phyloP scores from a whole-genome alignment of 2,797 vertebrate species.

The Acipenser oxyrinchus region DNA sequence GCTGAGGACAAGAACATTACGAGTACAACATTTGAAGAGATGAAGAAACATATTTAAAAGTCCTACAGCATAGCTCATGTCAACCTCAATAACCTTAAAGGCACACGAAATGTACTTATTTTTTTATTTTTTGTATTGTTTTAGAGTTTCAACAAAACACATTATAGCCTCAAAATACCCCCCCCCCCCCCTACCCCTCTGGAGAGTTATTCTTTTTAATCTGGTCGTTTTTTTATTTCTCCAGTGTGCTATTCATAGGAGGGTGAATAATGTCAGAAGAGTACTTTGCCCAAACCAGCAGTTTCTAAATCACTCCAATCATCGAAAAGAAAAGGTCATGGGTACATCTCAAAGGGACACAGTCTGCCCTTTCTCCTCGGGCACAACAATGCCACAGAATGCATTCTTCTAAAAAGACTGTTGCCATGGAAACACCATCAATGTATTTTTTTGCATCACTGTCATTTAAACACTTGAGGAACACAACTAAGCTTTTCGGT shows the following conservation, averaged over 20 bases:
- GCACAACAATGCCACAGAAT: slow-evolving; percentile 54
- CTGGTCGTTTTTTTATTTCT: neutral
- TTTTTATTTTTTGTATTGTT: too few species aligned
- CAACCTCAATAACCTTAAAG: too few species aligned
- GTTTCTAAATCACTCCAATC: slow-evolving; percentile 32
- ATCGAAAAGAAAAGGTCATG: slow-evolving; percentile 46
- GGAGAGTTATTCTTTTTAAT: too few species aligned
- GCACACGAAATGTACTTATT: too few species aligned
- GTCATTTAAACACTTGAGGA: slow-evolving; percentile 48
- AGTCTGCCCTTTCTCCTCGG: slow-evolving; percentile 36
- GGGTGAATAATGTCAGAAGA: slow-evolving; percentile 34
- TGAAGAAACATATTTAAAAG: too few species aligned
- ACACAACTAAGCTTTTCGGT: slow-evolving; percentile 42
- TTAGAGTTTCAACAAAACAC: too few species aligned
- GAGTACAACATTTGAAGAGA: too few species aligned
- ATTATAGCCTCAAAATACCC: too few species aligned
- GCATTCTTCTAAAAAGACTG: slow-evolving; percentile 51
- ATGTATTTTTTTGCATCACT: slow-evolving; percentile 51
- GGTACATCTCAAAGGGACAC: slow-evolving; percentile 43
- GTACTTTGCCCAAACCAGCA: slow-evolving; percentile 37
- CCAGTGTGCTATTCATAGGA: slow-evolving; percentile 21
- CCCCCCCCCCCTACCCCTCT: too few species aligned
- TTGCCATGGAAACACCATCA: slow-evolving; percentile 55
- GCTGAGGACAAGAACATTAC: too few species aligned
- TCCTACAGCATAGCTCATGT: too few species aligned